phyloP scores from a whole-genome alignment of 2,888 invertebrate genomes.

The Antheraea assamensis region DNA sequence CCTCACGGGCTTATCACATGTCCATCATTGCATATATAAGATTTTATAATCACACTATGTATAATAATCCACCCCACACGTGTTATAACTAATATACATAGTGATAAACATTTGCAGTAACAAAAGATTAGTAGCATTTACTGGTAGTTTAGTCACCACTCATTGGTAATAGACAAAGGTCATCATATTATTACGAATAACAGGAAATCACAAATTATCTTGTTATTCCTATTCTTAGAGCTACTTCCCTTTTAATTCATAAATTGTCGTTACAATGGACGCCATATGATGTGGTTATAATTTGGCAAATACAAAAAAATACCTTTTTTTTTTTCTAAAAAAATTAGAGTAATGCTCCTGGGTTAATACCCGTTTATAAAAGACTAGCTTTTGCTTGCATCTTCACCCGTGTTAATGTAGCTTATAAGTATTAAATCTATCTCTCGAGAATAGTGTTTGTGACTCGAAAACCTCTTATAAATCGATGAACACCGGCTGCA shows the following conservation, averaged over 20 bases:
- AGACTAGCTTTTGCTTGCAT: too few relatives aligned
- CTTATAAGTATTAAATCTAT: too few relatives aligned
- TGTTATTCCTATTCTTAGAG: constrained; percentile 11
- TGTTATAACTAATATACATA: not conserved
- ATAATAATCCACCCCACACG: not conserved
- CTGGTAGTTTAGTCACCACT: not conserved
- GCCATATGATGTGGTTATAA: not conserved
- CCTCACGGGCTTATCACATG: too few relatives aligned
- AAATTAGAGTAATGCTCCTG: too few relatives aligned
- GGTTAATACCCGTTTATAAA: too few relatives aligned
- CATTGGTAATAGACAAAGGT: constrained; percentile 4
- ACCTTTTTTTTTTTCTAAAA: constrained; percentile 20
- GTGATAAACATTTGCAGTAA: not conserved
- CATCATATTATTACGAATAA: constrained; percentile 2
- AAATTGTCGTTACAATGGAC: constrained; percentile 3
- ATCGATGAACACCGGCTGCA: too few relatives aligned
- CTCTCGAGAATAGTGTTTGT: too few relatives aligned
- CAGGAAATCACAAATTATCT: constrained; percentile 14
- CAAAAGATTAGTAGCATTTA: not conserved
- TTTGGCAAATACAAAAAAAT: constrained; percentile 33
- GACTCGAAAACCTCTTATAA: too few relatives aligned
- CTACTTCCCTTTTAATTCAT: not conserved
- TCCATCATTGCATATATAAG: too few relatives aligned
- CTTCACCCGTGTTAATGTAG: too few relatives aligned
- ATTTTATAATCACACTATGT: not conserved